phyloP scores from a whole-genome alignment of 2,113 vertebrate genomes.

The Myanophis thanlyinensis region DNA sequence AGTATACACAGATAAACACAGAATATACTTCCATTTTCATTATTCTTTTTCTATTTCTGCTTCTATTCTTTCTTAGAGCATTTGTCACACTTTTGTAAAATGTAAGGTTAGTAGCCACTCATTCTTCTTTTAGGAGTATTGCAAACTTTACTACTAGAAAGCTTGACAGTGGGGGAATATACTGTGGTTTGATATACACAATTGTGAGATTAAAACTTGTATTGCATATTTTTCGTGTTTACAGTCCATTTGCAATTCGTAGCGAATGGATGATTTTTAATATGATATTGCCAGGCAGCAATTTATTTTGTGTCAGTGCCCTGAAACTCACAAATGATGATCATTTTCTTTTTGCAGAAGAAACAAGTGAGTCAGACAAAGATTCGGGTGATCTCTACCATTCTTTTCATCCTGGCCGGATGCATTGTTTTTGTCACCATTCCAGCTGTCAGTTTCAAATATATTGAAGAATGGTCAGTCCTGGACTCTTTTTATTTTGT shows the following conservation, averaged over 20 bases:
- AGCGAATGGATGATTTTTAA: not conserved
- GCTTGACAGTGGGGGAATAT: not conserved
- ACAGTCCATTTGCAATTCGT: not conserved
- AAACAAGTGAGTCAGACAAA: constrained; percentile 97
- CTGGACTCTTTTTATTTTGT: constrained; percentile 98
- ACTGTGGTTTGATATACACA: not conserved
- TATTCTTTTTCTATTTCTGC: not conserved
- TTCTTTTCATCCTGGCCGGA: constrained; percentile 93
- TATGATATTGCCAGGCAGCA: not conserved
- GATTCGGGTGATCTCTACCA: constrained; percentile 96
- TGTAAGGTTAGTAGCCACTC: not conserved
- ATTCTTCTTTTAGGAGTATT: not conserved
- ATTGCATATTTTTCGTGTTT: not conserved
- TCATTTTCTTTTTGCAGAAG: constrained; percentile 77
- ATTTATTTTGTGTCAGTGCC: not conserved
- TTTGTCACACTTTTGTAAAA: not conserved
- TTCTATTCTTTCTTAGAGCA: not conserved
- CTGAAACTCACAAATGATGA: too few species aligned
- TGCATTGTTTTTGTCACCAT: constrained; percentile 95
- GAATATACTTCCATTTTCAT: not conserved
- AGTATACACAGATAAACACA: not conserved
- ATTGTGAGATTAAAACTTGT: not conserved
- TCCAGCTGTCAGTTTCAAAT: constrained; percentile 92
- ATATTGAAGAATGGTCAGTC: constrained; percentile 92
- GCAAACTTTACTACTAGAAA: not conserved